Percentiles rank a stretch among this genome's conserved stretches.
Conservation (phyloP, 2,797 vertebrate genomes). For the Chlorospingus semifuscus region DNA sequence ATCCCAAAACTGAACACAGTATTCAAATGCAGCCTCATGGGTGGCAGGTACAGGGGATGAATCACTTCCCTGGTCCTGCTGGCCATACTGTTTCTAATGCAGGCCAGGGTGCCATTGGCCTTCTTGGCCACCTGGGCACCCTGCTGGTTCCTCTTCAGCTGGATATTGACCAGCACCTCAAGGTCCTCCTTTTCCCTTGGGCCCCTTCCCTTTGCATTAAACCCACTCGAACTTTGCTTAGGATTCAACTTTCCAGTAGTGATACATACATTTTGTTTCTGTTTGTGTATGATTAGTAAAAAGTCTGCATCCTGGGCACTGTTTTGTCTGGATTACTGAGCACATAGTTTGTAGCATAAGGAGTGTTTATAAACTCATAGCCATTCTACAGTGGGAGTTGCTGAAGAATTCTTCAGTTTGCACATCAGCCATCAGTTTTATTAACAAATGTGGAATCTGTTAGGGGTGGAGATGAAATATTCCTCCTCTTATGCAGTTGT, state of each 20-base stretch:
- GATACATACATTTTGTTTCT: neutral
- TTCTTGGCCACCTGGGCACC: neutral
- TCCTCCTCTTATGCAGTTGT: neutral
- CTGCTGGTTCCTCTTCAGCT: neutral
- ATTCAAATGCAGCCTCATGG: neutral
- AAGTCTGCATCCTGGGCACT: rapidly evolving
- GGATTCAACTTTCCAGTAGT: neutral
- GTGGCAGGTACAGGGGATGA: neutral
- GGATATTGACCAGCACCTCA: neutral
- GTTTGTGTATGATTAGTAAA: neutral
- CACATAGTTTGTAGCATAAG: neutral
- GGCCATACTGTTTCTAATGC: neutral
- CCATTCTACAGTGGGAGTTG: neutral
- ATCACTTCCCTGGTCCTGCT: neutral
- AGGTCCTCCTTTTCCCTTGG: neutral
- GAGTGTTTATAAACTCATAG: neutral
- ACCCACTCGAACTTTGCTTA: neutral
- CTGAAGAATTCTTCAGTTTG: neutral
- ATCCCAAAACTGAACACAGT: neutral
- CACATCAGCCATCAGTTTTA: neutral
- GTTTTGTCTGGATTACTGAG: neutral
- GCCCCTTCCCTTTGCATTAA: neutral
- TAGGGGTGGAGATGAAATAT: neutral
- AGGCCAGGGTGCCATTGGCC: neutral
- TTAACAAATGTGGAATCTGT: neutral